Conservation (phyloP, 2,888 invertebrate species). For the Oscheius onirici region DNA sequence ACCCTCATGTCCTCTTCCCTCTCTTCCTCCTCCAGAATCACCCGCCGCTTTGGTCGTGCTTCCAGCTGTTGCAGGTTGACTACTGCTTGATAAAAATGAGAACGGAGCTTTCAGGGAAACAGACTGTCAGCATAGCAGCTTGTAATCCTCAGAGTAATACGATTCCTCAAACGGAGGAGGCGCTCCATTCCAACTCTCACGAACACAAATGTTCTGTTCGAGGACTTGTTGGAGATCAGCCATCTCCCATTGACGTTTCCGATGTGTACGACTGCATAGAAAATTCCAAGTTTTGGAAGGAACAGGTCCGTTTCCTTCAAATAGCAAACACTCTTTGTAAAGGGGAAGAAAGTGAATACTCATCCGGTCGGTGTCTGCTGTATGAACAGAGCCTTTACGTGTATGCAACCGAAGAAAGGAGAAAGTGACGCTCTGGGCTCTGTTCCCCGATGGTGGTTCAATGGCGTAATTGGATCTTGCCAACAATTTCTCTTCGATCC, state of each 20-base stretch:
- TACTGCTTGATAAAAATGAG: neutral
- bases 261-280: conserved; percentile 61
- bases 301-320: conserved; percentile 31
- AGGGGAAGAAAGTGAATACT: conserved; percentile 41
- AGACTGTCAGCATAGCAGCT: conserved; percentile 49
- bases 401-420: conserved; percentile 58
- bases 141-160: conserved; percentile 50
- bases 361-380: conserved; percentile 59
- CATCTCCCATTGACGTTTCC: conserved; percentile 52
- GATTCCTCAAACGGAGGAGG: conserved; percentile 44
- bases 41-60: conserved; percentile 54
- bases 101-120: conserved; percentile 39
- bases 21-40: conserved; percentile 55
- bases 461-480: conserved; percentile 55
- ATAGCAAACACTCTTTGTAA: neutral
- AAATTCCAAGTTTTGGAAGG: conserved; percentile 56
- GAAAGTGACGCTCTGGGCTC: conserved; percentile 56
- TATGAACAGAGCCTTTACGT: conserved; percentile 62
- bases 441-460: conserved; percentile 59
- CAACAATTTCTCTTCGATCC: conserved; percentile 61
- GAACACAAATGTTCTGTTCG: conserved; percentile 48
- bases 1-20: conserved; percentile 56
- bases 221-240: conserved; percentile 47
- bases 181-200: conserved; percentile 40
- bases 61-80: conserved; percentile 45